Evolutionary conservation across 2,888 invertebrate species (phyloP).

Genomic region (Ferrisia virgata): DNA sequence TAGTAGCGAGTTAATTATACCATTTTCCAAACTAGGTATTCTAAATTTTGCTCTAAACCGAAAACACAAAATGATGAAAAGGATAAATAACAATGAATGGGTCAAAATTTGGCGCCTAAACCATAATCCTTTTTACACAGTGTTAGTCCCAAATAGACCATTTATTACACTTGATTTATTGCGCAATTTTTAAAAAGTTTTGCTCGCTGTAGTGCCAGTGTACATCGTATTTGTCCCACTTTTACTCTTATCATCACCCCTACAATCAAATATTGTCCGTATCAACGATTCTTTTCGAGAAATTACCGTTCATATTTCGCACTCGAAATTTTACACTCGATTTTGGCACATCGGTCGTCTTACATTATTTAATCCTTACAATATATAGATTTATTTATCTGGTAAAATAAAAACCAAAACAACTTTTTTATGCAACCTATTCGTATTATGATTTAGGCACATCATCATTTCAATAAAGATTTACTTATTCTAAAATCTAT

Average conservation of each 20-base stretch:
- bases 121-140: neutral
- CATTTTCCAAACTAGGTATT: neutral
- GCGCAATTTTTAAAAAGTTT: conserved; percentile 8
- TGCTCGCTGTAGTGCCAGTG: neutral
- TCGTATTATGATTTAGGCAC: too few species aligned
- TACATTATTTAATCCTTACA: too few species aligned
- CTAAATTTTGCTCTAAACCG: neutral
- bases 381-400: too few species aligned
- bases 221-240: neutral
- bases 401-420: too few species aligned
- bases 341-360: neutral
- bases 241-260: neutral
- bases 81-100: conserved; percentile 2
- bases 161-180: conserved; percentile 25
- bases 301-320: conserved; percentile 3
- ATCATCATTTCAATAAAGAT: too few species aligned
- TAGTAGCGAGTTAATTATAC: neutral
- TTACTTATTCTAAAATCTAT: too few species aligned
- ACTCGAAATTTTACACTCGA: neutral
- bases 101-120: neutral
- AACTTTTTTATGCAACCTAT: too few species aligned
- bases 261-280: conserved; percentile 22
- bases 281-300: neutral
- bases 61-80: neutral
- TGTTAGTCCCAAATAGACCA: conserved; percentile 14